Evolutionary conservation across 2,113 vertebrate genomes (phyloP), one percentile per base, ranked within the genome.

Genomic region (Ciconia stormi): DNA sequence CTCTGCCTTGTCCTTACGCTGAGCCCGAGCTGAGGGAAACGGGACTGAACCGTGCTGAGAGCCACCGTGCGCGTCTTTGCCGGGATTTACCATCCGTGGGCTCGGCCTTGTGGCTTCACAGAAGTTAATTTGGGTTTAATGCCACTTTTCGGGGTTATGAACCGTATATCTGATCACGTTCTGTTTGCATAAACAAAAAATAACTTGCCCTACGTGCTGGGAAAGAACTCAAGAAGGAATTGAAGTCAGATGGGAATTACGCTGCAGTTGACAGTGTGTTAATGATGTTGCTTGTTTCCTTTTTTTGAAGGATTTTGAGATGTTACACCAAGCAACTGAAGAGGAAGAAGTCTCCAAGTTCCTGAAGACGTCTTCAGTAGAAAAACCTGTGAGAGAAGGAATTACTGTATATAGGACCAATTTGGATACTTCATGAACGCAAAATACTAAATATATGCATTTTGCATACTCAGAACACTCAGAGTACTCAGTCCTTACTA

Each of bases 131-230:
- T 1, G 29, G 29, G 1, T 21, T 40, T 25, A 32, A 3, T 2
- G 79, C 5, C n/a, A 0, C 12, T 3, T 3, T 0, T 10, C 2
- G 3, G 0, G 25, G 16, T 3, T 10, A 0, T 1, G 3, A 55
- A 6, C 8, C 9, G 12, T 11, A 11, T 3, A 8, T 8, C 10
- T 1, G 56, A 21, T 3, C 19, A 0, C 1, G 5, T 15, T 8
- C 23, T 8, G 16, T 11, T 4, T 3, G n/a, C 5, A 3, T 1
- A 1, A 63, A 34, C 16, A 14, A 17, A 11, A 1, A 50, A 3
- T 7, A 16, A 10, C 66, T 5, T 5, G 3, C 11, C 11, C 27
- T 6, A 2, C 0, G 3, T 7, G 53, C 55, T 20, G 47, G 18
- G 29, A 5, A n/a, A 5, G 34, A 17, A 1, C 5, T 27, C 13